Evolutionary conservation across 2,888 invertebrate species (phyloP).

Genomic region (Caenorhabditis doughertyi): DNA sequence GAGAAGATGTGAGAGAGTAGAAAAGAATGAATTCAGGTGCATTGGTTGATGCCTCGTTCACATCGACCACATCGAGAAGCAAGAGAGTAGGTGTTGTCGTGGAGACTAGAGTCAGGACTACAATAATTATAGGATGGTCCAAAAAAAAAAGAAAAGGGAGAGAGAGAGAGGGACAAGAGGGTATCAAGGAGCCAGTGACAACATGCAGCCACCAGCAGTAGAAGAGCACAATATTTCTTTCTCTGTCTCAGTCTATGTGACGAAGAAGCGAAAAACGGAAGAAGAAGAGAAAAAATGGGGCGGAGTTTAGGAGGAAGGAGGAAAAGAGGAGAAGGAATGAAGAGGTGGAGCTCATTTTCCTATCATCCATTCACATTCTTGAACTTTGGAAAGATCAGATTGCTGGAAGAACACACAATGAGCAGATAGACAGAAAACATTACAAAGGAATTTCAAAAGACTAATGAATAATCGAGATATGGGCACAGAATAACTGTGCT

Average conservation of each 20-base stretch:
- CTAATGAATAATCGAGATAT: constrained; percentile 10
- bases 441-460: not conserved
- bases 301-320: constrained; percentile 21
- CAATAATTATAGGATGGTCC: constrained; percentile 58
- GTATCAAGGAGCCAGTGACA: constrained; percentile 57
- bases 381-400: constrained; percentile 44
- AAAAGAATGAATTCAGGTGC: constrained; percentile 43
- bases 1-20: constrained; percentile 9
- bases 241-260: constrained; percentile 55
- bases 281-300: constrained; percentile 29
- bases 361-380: constrained; percentile 7
- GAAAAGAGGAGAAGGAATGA: constrained; percentile 7
- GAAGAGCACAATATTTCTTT: constrained; percentile 43
- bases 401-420: constrained; percentile 17
- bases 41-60: constrained; percentile 53
- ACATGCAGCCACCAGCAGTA: constrained; percentile 46
- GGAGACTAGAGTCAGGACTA: constrained; percentile 45
- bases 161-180: constrained; percentile 17
- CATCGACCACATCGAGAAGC: constrained; percentile 49
- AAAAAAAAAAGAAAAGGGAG: not conserved
- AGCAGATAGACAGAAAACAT: constrained; percentile 6
- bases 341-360: constrained; percentile 40
- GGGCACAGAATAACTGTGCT: constrained; percentile 23
- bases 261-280: constrained; percentile 38
- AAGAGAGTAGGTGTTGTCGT: constrained; percentile 38